These are phyloP conservation scores for Sacculina carcini DNA, from an alignment of 2,888 invertebrate genomes.

Conservation along the genomic window DNA sequence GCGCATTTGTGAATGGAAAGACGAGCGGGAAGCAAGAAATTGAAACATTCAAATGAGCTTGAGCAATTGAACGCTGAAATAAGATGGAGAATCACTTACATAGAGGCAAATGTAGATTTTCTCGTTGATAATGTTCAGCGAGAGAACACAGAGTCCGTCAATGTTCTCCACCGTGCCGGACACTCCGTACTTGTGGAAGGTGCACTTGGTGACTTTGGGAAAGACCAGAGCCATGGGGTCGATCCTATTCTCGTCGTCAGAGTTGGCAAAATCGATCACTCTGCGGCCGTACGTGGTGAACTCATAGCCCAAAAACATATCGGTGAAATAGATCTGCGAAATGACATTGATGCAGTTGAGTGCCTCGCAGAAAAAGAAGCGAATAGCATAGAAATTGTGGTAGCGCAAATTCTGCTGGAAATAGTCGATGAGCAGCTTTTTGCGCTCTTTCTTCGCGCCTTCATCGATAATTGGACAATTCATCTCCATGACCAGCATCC, in stretches of 20 bases:
- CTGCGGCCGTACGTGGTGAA: conserved; percentile 42
- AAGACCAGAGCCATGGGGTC: conserved; percentile 47
- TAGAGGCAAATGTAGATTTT: conserved; percentile 34
- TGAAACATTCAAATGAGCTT: too few relatives aligned
- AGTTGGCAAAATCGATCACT: conserved; percentile 43
- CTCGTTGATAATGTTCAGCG: conserved; percentile 69
- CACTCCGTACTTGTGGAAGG: conserved; percentile 65
- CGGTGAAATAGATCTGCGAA: conserved; percentile 45
- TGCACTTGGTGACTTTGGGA: conserved; percentile 60
- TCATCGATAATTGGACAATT: conserved; percentile 52
- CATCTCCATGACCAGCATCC: conserved; percentile 44
- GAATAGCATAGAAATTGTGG: conserved; percentile 47
- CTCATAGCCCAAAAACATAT: conserved; percentile 41
- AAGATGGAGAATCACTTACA: too few relatives aligned
- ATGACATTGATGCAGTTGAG: conserved; percentile 50
- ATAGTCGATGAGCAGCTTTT: conserved; percentile 44
- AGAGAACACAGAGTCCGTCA: conserved; percentile 71
- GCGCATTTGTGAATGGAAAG: too few relatives aligned
- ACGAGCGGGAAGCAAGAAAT: too few relatives aligned
- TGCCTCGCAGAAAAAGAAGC: conserved; percentile 48
- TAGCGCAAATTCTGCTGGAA: conserved; percentile 39
- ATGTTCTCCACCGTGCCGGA: conserved; percentile 58
- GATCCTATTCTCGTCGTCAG: conserved; percentile 28
- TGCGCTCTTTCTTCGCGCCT: conserved; percentile 49
- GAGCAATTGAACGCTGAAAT: too few relatives aligned